Evolutionary conservation across 2,113 vertebrate genomes (phyloP).

Genomic region (Pachypanchax playfairii): DNA sequence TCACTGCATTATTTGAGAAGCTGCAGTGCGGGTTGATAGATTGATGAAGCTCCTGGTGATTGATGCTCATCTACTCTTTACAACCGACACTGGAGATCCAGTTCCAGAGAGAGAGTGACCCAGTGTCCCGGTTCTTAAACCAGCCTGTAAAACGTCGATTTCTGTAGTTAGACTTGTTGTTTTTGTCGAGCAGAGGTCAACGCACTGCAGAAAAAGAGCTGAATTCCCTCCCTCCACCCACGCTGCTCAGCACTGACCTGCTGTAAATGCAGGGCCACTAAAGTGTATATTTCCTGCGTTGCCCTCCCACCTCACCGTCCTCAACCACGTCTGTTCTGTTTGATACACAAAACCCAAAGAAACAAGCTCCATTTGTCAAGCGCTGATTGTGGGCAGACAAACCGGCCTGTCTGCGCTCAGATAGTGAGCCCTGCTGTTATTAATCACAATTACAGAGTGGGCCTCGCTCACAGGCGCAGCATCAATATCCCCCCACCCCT

Average conservation of each 20-base stretch:
- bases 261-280: constrained; percentile 82
- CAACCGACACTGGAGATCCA: constrained; percentile 61
- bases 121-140: constrained; percentile 21
- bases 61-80: constrained; percentile 64
- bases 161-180: background rate
- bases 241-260: constrained; percentile 54
- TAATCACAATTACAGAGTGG: constrained; percentile 99
- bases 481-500: constrained; percentile 82
- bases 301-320: constrained; percentile 85
- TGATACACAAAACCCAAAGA: constrained; percentile 91
- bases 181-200: background rate
- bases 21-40: constrained; percentile 57
- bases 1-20: constrained; percentile 32
- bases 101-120: constrained; percentile 62
- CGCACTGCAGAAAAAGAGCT: constrained; percentile 11
- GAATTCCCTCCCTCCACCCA: constrained; percentile 25
- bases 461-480: constrained; percentile 82
- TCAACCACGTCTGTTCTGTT: constrained; percentile 98
- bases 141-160: background rate
- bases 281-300: constrained; percentile 86
- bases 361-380: constrained; percentile 97
- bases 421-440: constrained; percentile 92
- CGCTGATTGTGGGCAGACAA: constrained; percentile 96
- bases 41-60: constrained; percentile 68
- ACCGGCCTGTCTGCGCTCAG: constrained; percentile 92